A percentile compares a stretch with the other conserved stretches of the same genome.
These are phyloP conservation scores for Cosmopolites sordidus DNA, from an alignment of 2,888 invertebrate genomes.

Conservation along the genomic window DNA sequence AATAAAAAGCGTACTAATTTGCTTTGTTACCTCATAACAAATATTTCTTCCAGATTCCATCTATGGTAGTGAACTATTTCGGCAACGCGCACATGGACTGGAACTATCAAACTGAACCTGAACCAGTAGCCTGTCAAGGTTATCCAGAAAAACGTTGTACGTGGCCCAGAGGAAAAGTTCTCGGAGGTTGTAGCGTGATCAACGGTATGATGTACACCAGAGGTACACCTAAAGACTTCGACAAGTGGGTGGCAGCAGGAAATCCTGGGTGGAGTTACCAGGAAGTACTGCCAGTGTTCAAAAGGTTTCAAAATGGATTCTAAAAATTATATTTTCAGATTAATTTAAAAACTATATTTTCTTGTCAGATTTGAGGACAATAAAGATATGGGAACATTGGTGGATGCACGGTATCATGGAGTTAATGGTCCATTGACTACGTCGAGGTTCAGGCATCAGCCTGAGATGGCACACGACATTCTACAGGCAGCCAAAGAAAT, in stretches of 20 bases:
- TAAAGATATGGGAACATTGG: slow-evolving; percentile 55
- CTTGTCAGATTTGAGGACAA: slow-evolving; percentile 59
- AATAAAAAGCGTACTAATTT: too few relatives aligned
- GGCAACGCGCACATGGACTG: slow-evolving; percentile 61
- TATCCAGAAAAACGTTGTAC: slow-evolving; percentile 53
- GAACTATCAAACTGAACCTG: slow-evolving; percentile 63
- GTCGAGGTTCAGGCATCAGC: slow-evolving; percentile 61
- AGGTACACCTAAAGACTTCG: slow-evolving; percentile 70
- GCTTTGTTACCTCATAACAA: too few relatives aligned
- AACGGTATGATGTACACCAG: slow-evolving; percentile 85
- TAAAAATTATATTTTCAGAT: background rate
- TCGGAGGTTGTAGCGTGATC: slow-evolving; percentile 67
- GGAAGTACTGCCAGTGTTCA: slow-evolving; percentile 72
- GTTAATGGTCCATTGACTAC: slow-evolving; percentile 60
- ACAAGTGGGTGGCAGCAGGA: slow-evolving; percentile 67
- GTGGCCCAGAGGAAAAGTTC: slow-evolving; percentile 68
- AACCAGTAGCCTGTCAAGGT: slow-evolving; percentile 58
- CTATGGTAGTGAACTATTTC: slow-evolving; percentile 65
- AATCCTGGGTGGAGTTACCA: slow-evolving; percentile 74
- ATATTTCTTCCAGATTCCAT: slow-evolving; percentile 52
- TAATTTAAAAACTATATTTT: too few relatives aligned
- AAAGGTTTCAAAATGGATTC: slow-evolving; percentile 28
- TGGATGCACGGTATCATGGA: slow-evolving; percentile 59
- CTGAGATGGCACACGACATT: slow-evolving; percentile 59
- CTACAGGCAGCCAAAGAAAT: slow-evolving; percentile 59